These are phyloP conservation scores for Drosophila nigricruria DNA, from an alignment of 2,888 invertebrate genomes.

Conservation along the genomic window DNA sequence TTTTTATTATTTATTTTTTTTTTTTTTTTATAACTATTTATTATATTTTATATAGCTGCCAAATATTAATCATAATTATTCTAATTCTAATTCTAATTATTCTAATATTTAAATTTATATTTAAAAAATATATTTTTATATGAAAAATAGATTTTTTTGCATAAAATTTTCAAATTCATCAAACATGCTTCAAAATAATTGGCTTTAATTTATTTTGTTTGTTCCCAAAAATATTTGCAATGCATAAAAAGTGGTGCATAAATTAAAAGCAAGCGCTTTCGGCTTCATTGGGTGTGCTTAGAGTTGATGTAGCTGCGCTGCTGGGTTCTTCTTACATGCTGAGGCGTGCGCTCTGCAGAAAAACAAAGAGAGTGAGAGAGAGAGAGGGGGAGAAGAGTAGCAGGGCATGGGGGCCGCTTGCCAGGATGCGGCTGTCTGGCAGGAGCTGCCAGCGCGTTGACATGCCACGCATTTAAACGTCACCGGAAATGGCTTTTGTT, in stretches of 20 bases:
- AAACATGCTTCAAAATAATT: neutral
- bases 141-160: too few species aligned
- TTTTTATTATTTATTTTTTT: neutral
- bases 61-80: too few species aligned
- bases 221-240: neutral
- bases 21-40: too few species aligned
- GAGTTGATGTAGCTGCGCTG: slow-evolving; percentile 26
- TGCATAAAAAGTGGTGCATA: slow-evolving; percentile 19
- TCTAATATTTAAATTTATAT: too few species aligned
- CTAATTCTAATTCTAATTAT: too few species aligned
- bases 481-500: slow-evolving; percentile 72
- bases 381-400: neutral
- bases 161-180: too few species aligned
- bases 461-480: slow-evolving; percentile 80
- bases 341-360: slow-evolving; percentile 34
- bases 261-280: slow-evolving; percentile 19
- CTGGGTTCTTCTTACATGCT: slow-evolving; percentile 49
- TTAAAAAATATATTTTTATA: too few species aligned
- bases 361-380: slow-evolving; percentile 29
- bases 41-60: too few species aligned
- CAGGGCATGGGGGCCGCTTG: slow-evolving; percentile 18
- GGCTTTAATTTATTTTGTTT: neutral
- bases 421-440: slow-evolving; percentile 77
- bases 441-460: slow-evolving; percentile 70
- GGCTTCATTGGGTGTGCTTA: slow-evolving; percentile 26